Evolutionary conservation across 2,113 vertebrate species (phyloP).

Genomic region (Engraulis encrasicolus): DNA sequence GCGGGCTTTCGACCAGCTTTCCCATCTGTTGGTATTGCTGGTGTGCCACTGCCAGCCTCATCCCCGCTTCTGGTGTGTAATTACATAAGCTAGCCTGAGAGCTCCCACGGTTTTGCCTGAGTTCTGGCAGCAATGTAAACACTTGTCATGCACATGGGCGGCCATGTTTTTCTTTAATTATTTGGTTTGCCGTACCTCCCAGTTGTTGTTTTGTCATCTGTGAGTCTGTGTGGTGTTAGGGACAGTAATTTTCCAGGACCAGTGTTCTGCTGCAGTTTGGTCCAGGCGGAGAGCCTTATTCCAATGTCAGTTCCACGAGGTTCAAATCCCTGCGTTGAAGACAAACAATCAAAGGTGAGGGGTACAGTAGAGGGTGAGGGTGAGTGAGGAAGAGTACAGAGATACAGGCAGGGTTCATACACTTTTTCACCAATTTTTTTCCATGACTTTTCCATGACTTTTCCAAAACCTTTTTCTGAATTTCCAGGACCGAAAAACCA

Average conservation of each 20-base stretch:
- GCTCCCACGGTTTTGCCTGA: background rate
- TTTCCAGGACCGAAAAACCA: no score
- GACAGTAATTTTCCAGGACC: conserved; percentile 85
- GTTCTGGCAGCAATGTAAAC: background rate
- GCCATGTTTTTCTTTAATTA: conserved; percentile 2
- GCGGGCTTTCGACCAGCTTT: conserved; percentile 42
- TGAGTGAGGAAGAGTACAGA: no score
- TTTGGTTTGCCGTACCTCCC: conserved; percentile 77
- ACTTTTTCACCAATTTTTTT: no score
- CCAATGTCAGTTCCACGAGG: conserved; percentile 90
- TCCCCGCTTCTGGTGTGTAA: conserved; percentile 26
- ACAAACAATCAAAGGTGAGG: conserved; percentile 8
- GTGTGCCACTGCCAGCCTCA: conserved; percentile 27
- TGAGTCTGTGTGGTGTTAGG: conserved; percentile 75
- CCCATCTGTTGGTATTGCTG: conserved; percentile 42
- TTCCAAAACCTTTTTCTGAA: no score
- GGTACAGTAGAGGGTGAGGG: no score
- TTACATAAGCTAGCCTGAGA: conserved; percentile 19
- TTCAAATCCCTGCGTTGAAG: conserved; percentile 85
- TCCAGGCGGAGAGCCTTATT: conserved; percentile 85
- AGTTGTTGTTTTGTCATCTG: conserved; percentile 63
- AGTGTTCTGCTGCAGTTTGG: conserved; percentile 82
- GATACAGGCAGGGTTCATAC: no score
- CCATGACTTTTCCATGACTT: no score
- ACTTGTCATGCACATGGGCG: background rate